These are phyloP conservation scores for Eupsittula cactorum DNA, from an alignment of 2,113 vertebrate genomes.

Conservation along the genomic window DNA sequence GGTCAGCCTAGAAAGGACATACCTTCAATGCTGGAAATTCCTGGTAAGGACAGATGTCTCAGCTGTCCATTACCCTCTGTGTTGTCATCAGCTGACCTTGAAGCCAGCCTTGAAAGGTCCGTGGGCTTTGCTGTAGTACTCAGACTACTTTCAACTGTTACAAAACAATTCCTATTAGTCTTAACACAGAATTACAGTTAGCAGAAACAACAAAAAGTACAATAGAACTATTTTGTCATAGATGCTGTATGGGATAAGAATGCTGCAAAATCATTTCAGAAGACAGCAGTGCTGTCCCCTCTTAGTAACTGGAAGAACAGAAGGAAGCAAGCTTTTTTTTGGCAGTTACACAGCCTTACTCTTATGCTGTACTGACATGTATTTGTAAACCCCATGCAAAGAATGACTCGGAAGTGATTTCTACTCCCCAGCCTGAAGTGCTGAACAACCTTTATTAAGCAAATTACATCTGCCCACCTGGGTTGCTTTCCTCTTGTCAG, in stretches of 20 bases:
- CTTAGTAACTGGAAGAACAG: neutral
- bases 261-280: neutral
- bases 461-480: neutral
- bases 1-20: conserved; percentile 18
- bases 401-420: neutral
- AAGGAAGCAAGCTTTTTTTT: neutral
- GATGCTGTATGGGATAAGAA: neutral
- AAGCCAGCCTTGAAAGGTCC: conserved; percentile 63
- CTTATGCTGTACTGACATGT: neutral
- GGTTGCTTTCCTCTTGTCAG: neutral
- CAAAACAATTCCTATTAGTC: conserved; percentile 22
- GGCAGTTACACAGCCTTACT: neutral
- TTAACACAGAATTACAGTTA: neutral
- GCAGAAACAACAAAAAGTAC: neutral
- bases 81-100: conserved; percentile 60
- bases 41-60: conserved; percentile 70
- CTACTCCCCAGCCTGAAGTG: neutral
- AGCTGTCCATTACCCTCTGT: conserved; percentile 28
- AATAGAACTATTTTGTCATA: neutral
- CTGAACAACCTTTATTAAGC: neutral
- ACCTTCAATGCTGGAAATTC: conserved; percentile 74
- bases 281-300: neutral
- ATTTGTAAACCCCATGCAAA: neutral
- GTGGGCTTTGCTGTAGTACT: conserved; percentile 70
- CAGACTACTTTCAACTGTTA: conserved; percentile 49